phyloP scores from a whole-genome alignment of 2,113 vertebrate species.

The Rhabdornis inornatus region DNA sequence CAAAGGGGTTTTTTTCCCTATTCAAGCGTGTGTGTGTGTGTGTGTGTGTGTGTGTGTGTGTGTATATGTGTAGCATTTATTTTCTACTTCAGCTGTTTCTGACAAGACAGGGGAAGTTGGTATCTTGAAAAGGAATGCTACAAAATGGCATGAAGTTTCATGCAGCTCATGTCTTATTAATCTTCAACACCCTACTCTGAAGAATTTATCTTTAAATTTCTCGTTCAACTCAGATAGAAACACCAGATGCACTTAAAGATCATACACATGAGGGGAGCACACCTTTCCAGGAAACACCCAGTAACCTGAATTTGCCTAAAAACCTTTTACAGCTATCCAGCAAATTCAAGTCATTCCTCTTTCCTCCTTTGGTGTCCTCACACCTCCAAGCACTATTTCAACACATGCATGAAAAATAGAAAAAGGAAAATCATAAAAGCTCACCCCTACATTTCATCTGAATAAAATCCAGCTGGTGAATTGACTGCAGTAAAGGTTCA shows the following conservation, averaged over 20 bases:
- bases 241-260: not conserved
- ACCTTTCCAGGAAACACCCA: not conserved
- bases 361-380: not conserved
- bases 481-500: constrained; percentile 88
- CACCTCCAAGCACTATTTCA: not conserved
- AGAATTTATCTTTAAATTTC: not conserved
- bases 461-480: constrained; percentile 95
- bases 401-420: not conserved
- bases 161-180: not conserved
- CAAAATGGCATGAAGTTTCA: not conserved
- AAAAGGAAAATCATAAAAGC: constrained; percentile 44
- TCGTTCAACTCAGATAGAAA: not conserved
- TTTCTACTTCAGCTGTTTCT: not conserved
- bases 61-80: not conserved
- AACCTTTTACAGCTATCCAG: not conserved
- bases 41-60: too few relatives aligned
- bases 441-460: constrained; percentile 92
- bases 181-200: not conserved
- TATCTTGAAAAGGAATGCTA: not conserved
- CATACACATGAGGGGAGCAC: not conserved
- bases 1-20: not conserved
- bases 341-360: not conserved
- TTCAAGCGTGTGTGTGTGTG: not conserved
- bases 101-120: not conserved
- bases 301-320: not conserved